A percentile compares a stretch with the other conserved stretches of the same genome.
These are phyloP conservation scores for Leptinotarsa juncta DNA, from an alignment of 2,888 invertebrate species.

Conservation along the genomic window DNA sequence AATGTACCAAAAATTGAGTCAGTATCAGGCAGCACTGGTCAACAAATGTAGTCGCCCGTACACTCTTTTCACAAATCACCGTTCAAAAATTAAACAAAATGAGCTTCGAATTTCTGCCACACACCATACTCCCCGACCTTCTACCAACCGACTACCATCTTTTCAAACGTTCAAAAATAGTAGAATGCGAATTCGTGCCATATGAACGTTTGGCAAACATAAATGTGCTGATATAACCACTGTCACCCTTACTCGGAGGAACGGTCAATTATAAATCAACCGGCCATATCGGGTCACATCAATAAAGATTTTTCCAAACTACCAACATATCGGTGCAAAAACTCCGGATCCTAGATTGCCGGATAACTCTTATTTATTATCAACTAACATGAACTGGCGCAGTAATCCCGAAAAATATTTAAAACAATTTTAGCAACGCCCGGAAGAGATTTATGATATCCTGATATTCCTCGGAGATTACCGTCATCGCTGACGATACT, in stretches of 20 bases:
- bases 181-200: no score
- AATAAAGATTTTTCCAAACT: slow-evolving; percentile 5
- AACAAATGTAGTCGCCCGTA: no score
- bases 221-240: no score
- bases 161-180: no score
- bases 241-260: background rate
- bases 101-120: no score
- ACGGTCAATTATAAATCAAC: background rate
- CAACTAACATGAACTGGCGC: slow-evolving; percentile 24
- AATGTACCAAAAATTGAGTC: no score
- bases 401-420: slow-evolving; percentile 23
- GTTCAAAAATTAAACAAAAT: no score
- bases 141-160: no score
- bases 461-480: slow-evolving; percentile 19
- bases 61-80: no score
- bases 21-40: no score
- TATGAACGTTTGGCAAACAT: no score
- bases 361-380: slow-evolving; percentile 25
- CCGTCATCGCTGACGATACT: slow-evolving; percentile 19
- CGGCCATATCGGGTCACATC: background rate
- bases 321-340: slow-evolving; percentile 2
- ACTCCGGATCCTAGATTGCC: slow-evolving; percentile 6
- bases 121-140: no score
- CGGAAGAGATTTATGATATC: slow-evolving; percentile 14
- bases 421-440: slow-evolving; percentile 20